Evolutionary conservation across 2,888 invertebrate species (phyloP), one percentile per base, ranked within the genome.

Genomic region (Tenthredo scrophulariae): DNA sequence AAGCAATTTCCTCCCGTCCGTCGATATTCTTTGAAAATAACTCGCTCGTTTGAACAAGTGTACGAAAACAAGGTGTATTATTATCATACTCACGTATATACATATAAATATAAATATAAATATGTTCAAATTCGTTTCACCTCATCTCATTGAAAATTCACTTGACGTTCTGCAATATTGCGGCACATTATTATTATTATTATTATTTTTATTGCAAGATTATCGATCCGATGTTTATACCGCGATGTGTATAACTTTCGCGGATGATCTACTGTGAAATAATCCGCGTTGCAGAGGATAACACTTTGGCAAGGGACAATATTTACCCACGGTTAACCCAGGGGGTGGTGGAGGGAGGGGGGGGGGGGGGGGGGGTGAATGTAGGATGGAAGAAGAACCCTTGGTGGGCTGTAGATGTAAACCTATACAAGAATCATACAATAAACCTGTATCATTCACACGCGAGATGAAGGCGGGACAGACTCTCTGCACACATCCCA

Each of bases 361-460:
- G 29, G 29, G 50, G 33, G n/a, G 2, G 29, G 29, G 50, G 33
- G n/a, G 2, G 26, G n/a, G 77, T 33, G 7, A 33, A 10, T 67
- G 18, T 15, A 15, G 33, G 67, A 67, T 26, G 54, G 54, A 33
- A 7, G 37, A 46, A 75, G 29, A 33, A 54, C 29, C 77, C 77
- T 50, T 10, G 29, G 77, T 18, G 33, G 50, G 26, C 6, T 6
- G 75, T 74, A n/a, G 29, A 46, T 33, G 77, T 77, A 58, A 67
- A 67, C 67, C 70, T 22, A 83, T 70, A 65, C 65, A 65, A 80
- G 18, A 80, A 80, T 62, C 80, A n/a, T 83, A 43, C 67, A 83
- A 67, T 70, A 70, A 83, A 83, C 70, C 83, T 67, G 70, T 83
- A 83, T 70, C 67, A 67, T 67, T 58, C 77, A 62, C 79, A 67